Percentiles rank a stretch among this genome's conserved stretches.
Conservation (phyloP, 2,888 invertebrate genomes). For the Prenolepis imparis region DNA sequence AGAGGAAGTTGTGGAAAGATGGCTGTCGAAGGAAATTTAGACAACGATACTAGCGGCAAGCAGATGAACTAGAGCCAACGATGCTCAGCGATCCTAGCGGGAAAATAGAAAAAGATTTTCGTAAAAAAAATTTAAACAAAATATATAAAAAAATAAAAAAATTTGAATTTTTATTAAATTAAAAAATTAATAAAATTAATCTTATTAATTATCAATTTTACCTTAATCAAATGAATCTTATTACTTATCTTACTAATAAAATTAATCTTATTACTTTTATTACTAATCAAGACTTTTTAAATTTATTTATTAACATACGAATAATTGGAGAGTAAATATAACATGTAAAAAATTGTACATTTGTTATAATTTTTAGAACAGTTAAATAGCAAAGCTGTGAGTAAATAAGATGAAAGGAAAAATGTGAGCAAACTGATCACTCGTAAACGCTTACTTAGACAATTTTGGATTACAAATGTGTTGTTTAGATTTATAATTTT, state of each 20-base stretch:
- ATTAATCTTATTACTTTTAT: too few relatives aligned
- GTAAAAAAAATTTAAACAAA: neutral
- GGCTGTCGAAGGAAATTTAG: neutral
- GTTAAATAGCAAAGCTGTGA: too few relatives aligned
- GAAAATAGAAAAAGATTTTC: neutral
- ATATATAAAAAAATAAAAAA: neutral
- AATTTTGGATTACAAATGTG: too few relatives aligned
- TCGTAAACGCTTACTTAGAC: too few relatives aligned
- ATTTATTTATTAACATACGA: conserved; percentile 1
- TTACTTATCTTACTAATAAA: too few relatives aligned
- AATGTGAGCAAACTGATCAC: too few relatives aligned
- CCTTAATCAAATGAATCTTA: too few relatives aligned
- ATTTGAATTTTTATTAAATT: neutral
- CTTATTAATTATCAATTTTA: too few relatives aligned
- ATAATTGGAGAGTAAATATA: neutral
- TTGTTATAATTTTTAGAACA: too few relatives aligned
- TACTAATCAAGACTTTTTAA: too few relatives aligned
- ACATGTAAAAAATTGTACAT: too few relatives aligned
- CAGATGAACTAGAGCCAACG: neutral
- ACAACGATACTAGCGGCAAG: conserved; percentile 13
- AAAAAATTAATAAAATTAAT: neutral
- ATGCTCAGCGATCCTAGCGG: neutral
- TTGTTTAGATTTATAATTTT: neutral
- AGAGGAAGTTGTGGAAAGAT: neutral
- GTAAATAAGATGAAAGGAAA: too few relatives aligned